Percentiles rank a stretch among this genome's conserved stretches.
These are phyloP conservation scores for Geotrupes spiniger DNA, from an alignment of 2,888 invertebrate species.

Conservation along the genomic window DNA sequence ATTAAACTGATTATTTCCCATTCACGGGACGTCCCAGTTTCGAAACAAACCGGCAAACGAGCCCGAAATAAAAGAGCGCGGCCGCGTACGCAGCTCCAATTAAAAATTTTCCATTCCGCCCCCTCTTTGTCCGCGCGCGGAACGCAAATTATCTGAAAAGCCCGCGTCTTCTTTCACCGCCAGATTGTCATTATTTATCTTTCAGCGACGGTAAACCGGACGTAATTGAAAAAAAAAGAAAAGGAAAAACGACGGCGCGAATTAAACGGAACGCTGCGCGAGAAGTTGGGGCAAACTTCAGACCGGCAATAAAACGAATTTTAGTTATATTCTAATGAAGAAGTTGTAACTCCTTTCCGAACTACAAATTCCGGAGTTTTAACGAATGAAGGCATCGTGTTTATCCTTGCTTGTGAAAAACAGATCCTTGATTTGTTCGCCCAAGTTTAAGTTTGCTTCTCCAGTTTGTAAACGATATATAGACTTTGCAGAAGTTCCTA, in stretches of 20 bases:
- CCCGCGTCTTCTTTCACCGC: neutral
- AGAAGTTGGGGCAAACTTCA: too few relatives aligned
- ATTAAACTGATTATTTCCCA: constrained; percentile 4
- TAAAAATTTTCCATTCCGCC: constrained; percentile 3
- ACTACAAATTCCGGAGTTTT: constrained; percentile 12
- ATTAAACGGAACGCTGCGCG: too few relatives aligned
- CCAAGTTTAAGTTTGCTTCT: constrained; percentile 6
- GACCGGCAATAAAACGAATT: too few relatives aligned
- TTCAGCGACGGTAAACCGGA: too few relatives aligned
- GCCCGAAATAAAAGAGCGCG: neutral
- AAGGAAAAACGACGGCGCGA: too few relatives aligned
- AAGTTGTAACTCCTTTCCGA: neutral
- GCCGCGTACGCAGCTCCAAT: constrained; percentile 3
- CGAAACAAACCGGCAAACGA: constrained; percentile 1
- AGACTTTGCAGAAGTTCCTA: constrained; percentile 4
- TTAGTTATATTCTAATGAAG: constrained; percentile 4
- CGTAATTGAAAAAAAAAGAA: too few relatives aligned
- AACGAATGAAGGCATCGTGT: constrained; percentile 19
- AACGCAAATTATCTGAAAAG: constrained; percentile 3
- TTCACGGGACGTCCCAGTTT: constrained; percentile 1
- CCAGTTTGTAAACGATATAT: constrained; percentile 8
- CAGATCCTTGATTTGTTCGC: constrained; percentile 18
- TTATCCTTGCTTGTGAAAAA: constrained; percentile 18
- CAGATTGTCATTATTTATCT: too few relatives aligned
- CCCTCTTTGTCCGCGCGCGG: neutral